Percentiles rank a stretch among this genome's conserved stretches.
These are phyloP conservation scores for Iguana delicatissima DNA, from an alignment of 2,797 vertebrate genomes.

Conservation along the genomic window DNA sequence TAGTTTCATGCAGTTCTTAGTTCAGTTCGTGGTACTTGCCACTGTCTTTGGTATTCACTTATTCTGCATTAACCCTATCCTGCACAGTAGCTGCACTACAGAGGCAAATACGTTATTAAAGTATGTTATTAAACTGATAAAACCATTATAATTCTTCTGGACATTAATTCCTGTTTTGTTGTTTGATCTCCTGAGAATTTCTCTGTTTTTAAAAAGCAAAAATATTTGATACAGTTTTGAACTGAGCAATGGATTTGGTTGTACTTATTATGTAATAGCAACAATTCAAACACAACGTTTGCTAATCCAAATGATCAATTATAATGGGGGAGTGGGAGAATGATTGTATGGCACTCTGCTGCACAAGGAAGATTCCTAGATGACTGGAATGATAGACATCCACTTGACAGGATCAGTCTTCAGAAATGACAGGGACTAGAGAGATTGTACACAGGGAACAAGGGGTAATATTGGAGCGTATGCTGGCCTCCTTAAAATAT, in stretches of 20 bases:
- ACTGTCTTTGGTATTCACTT: background rate
- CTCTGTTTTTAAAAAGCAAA: background rate
- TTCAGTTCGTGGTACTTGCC: background rate
- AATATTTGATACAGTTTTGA: background rate
- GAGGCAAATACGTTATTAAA: background rate
- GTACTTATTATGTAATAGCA: background rate
- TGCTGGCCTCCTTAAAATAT: background rate
- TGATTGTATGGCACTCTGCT: no score
- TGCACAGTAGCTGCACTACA: background rate
- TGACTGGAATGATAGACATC: no score
- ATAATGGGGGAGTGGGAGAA: no score
- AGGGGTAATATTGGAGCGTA: no score
- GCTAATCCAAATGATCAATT: background rate
- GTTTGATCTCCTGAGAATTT: background rate
- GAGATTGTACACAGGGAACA: no score
- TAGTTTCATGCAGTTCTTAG: background rate
- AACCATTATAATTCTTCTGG: background rate
- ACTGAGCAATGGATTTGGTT: background rate
- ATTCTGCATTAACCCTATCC: no score
- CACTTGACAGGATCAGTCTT: no score
- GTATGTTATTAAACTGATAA: background rate
- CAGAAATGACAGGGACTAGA: no score
- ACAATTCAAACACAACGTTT: background rate
- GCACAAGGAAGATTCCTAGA: no score
- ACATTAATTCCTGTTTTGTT: no score